Base-by-base conservation (phyloP, 2,888 invertebrate species). In the Drosophila meridionalis region DNA sequence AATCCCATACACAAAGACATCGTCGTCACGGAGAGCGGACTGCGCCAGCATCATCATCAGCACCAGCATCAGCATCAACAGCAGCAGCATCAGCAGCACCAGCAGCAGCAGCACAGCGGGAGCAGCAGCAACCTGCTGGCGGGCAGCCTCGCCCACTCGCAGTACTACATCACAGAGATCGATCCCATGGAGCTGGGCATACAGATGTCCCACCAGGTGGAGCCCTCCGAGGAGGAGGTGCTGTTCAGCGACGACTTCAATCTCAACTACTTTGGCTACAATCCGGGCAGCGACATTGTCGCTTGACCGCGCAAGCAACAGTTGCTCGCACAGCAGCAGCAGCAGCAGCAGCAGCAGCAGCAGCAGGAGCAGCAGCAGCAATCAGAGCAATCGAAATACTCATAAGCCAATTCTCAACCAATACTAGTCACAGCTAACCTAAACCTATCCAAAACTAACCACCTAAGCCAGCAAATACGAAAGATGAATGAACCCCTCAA, bases 1-100 rank as follows among this genome's bases (percentile, higher is more conserved):
- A 95, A 95, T 80, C 95, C 95, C 6, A 96, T 97, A 57, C 96
- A 97, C 42, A 96, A 96, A 87, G 96, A 97, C 90, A 95, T 96
- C 81, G 95, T 96, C 5, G 96, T 96, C 9, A 90, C 89, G 52
- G 97, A 97, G 91, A 96, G 96, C 80, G 97, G 97, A 0, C 94
- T 97, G 30, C 93, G 95, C 8, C 88, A 91, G 58, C 80, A 80
- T 12, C 83, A 77, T 0, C 84, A 77, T 14, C 56, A 57, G 7
- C 56, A 56, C 1, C 56, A 73, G 4, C 60, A 42, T 9, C 56
- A 73, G 8, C 60, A 42, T 9, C 66, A 68, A n/a, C 47, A 47
- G 47, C 55, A 50, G 40, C 66, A 20, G 38, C 67, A 61, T 63
- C 40, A 48, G 28, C 47, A 48, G 28, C 47, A 47, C 0, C 47